These are phyloP conservation scores for Drosophila obscura DNA, from an alignment of 1,140 invertebrate species.

Conservation along the genomic window DNA sequence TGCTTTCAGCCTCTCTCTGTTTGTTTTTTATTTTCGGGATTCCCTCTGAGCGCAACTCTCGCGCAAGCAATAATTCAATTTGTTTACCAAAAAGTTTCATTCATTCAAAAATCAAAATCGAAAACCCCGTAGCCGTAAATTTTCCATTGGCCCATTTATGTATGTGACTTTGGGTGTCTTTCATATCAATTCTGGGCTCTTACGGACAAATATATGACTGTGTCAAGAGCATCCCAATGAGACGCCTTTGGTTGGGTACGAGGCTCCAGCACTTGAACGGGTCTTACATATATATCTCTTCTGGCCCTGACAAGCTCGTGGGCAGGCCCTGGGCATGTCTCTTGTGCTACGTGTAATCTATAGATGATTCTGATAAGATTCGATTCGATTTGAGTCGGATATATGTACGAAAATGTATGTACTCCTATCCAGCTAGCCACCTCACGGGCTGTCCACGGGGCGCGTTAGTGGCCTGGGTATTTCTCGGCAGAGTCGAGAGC, in stretches of 20 bases:
- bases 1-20: not conserved
- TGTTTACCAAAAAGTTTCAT: constrained; percentile 44
- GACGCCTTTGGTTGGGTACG: constrained; percentile 37
- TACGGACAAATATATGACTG: constrained; percentile 37
- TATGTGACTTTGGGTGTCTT: not conserved
- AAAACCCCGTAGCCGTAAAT: constrained; percentile 45
- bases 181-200: constrained; percentile 19
- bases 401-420: constrained; percentile 1
- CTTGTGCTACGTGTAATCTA: constrained; percentile 44
- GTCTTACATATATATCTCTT: constrained; percentile 4
- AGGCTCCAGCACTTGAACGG: constrained; percentile 28
- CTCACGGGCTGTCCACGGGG: constrained; percentile 56
- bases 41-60: constrained; percentile 20
- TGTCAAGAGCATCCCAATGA: constrained; percentile 46
- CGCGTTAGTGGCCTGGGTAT: constrained; percentile 46
- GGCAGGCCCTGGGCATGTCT: not conserved
- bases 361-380: constrained; percentile 69
- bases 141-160: constrained; percentile 55
- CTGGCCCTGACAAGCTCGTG: constrained; percentile 51
- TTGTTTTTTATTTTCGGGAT: constrained; percentile 17
- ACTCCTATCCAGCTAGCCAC: constrained; percentile 9
- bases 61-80: constrained; percentile 46
- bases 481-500: constrained; percentile 33
- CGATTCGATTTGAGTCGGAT: constrained; percentile 31
- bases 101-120: constrained; percentile 18